Evolutionary conservation across 2,113 vertebrate species (phyloP).

Genomic region (Micromys minutus): DNA sequence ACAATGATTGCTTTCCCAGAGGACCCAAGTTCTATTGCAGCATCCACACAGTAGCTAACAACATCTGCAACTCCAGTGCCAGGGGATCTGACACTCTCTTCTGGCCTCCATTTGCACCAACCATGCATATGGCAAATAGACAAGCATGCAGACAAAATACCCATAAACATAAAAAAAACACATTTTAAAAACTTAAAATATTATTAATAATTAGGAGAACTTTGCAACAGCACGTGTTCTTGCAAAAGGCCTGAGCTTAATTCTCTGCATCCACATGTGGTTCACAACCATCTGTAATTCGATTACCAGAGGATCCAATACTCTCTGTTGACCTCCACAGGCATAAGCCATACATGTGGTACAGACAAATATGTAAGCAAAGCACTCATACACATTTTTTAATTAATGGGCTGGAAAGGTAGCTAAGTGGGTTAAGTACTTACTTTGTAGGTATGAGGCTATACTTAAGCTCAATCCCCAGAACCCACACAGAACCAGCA

Average conservation of each 20-base stretch:
- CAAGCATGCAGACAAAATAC: background rate
- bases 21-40: background rate
- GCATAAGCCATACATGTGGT: background rate
- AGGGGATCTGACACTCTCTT: background rate
- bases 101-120: background rate
- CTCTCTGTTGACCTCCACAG: background rate
- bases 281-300: background rate
- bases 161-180: background rate
- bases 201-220: slow-evolving; percentile 4
- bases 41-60: background rate
- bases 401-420: background rate
- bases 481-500: background rate
- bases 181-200: background rate
- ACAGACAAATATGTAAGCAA: background rate
- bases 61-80: background rate
- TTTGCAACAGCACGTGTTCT: background rate
- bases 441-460: background rate
- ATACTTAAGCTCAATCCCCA: background rate
- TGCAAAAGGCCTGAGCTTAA: background rate
- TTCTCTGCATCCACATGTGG: background rate
- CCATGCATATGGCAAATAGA: background rate
- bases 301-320: background rate
- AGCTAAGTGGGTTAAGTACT: background rate
- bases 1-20: background rate
- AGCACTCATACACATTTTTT: background rate